These are phyloP conservation scores for Intellagama lesueurii DNA, from an alignment of 2,797 vertebrate genomes.

Conservation along the genomic window DNA sequence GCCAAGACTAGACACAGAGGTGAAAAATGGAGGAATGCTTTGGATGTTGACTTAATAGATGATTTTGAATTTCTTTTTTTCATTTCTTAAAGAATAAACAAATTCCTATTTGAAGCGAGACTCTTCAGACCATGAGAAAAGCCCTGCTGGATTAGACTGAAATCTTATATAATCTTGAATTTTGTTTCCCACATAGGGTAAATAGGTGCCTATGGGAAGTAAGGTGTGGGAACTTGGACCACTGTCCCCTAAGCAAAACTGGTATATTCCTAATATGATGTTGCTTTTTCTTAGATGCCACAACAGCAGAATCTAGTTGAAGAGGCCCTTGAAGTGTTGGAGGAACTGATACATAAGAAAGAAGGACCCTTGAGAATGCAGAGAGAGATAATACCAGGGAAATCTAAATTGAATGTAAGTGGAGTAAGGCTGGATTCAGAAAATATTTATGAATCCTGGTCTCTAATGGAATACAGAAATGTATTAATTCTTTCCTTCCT, in stretches of 20 bases:
- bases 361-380: background rate
- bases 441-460: background rate
- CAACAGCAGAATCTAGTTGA: background rate
- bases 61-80: no score
- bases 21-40: no score
- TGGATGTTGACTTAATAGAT: no score
- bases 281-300: background rate
- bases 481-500: background rate
- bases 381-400: background rate
- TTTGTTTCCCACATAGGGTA: no score
- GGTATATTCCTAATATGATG: background rate
- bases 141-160: background rate
- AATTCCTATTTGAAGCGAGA: no score
- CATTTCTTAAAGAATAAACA: no score
- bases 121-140: background rate
- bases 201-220: no score
- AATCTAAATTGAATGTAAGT: background rate
- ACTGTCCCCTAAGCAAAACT: background rate
- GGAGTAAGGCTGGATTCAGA: background rate
- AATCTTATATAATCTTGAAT: background rate
- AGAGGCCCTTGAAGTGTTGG: no score
- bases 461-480: background rate
- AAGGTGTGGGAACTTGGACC: no score
- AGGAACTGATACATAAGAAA: background rate
- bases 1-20: no score